Conservation (phyloP, 2,888 invertebrate genomes). For the Thera obeliscata region DNA sequence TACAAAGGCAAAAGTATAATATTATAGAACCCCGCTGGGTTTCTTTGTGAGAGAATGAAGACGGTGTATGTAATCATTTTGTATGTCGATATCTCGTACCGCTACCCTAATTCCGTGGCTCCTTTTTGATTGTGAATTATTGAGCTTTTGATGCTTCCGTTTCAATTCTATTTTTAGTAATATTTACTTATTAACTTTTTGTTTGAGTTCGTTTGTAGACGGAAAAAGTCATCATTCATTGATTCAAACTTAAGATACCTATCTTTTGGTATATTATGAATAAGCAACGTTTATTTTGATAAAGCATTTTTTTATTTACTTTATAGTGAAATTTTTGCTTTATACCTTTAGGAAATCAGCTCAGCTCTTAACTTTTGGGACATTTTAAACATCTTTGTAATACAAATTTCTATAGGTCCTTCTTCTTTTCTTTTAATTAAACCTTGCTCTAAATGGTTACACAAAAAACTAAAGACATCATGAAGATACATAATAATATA, state of each 20-base stretch:
- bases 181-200: conserved; percentile 66
- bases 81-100: conserved; percentile 74
- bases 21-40: conserved; percentile 81
- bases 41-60: conserved; percentile 81
- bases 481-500: too few species aligned
- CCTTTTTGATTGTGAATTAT: conserved; percentile 82
- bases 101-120: conserved; percentile 80
- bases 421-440: too few species aligned
- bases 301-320: not conserved
- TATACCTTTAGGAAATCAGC: too few species aligned
- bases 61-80: conserved; percentile 81
- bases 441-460: too few species aligned
- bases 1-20: conserved; percentile 82
- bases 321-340: too few species aligned
- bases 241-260: not conserved
- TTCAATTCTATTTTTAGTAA: conserved; percentile 72
- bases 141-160: conserved; percentile 77
- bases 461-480: too few species aligned
- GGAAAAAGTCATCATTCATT: conserved; percentile 7
- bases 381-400: too few species aligned
- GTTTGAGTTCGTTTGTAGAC: conserved; percentile 28
- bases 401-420: too few species aligned
- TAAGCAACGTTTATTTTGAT: too few species aligned
- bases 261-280: not conserved
- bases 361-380: too few species aligned